These are phyloP conservation scores for Pecten maximus DNA, from an alignment of 2,888 invertebrate species.

Conservation along the genomic window DNA sequence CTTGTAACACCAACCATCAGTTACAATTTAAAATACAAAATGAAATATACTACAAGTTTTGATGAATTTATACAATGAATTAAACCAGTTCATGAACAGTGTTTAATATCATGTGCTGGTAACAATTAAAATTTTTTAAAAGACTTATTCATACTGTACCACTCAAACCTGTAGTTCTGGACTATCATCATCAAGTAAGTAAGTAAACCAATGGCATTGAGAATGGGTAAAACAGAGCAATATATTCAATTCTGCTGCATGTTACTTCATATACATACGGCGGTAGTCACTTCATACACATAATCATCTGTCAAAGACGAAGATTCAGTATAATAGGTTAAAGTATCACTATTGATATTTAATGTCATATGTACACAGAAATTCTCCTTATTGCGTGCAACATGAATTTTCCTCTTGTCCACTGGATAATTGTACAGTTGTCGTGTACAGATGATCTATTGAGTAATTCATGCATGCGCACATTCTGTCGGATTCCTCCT, in stretches of 20 bases:
- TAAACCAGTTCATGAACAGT: neutral
- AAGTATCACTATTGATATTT: neutral
- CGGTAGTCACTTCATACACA: neutral
- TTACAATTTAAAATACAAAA: neutral
- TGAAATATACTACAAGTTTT: neutral
- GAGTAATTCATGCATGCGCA: neutral
- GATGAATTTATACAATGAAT: slow-evolving; percentile 3
- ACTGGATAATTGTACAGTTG: neutral
- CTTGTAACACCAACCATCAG: neutral
- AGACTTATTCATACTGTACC: neutral
- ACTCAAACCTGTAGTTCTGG: neutral
- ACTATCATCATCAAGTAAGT: neutral
- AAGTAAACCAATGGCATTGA: neutral
- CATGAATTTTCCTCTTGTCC: neutral
- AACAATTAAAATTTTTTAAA: neutral
- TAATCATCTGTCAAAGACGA: neutral
- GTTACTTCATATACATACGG: no score
- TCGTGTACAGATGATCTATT: neutral
- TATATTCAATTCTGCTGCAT: neutral
- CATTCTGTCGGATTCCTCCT: neutral
- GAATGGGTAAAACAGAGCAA: neutral
- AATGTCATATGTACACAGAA: neutral
- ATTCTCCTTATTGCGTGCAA: neutral
- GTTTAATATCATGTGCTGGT: neutral
- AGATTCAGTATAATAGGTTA: neutral